Percentiles rank a stretch among this genome's conserved stretches.
Conservation (phyloP, 2,113 vertebrate species). For the Centropus unirufus region DNA sequence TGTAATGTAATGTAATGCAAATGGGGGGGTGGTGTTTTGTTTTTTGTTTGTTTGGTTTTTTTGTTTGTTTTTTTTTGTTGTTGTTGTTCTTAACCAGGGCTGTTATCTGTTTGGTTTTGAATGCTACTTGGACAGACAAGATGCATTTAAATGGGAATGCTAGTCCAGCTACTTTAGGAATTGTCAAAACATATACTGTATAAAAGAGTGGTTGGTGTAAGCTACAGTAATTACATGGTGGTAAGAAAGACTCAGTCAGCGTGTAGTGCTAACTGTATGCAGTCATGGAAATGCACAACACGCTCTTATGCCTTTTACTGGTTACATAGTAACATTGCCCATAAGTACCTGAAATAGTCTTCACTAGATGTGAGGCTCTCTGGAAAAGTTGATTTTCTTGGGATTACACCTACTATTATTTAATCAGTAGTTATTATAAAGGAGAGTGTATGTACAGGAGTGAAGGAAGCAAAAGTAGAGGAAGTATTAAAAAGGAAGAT, state of each 20-base stretch:
- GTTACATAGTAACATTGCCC: conserved; percentile 28
- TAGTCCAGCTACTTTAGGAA: conserved; percentile 7
- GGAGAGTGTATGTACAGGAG: not conserved
- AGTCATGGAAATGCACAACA: not conserved
- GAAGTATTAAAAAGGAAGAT: not conserved
- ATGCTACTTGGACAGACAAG: not conserved
- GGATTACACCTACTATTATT: conserved; percentile 41
- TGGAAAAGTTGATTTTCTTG: conserved; percentile 41
- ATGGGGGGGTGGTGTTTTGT: too few relatives aligned
- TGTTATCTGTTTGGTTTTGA: conserved; percentile 26
- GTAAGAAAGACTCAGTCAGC: not conserved
- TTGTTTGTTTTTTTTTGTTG: not conserved
- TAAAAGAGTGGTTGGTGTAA: not conserved
- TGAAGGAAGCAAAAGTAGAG: not conserved
- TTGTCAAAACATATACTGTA: conserved; percentile 20
- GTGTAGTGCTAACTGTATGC: not conserved
- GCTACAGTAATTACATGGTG: not conserved
- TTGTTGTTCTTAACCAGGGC: not conserved
- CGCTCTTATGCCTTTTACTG: not conserved
- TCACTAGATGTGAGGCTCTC: conserved; percentile 8
- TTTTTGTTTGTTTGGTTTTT: too few relatives aligned
- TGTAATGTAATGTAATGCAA: too few relatives aligned
- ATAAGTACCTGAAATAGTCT: not conserved
- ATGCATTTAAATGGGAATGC: not conserved
- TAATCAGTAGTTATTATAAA: conserved; percentile 50